A percentile compares a stretch with the other conserved stretches of the same genome.
These are phyloP conservation scores for Romanogobio albipinnatus DNA, from an alignment of 2,113 vertebrate genomes.

Conservation along the genomic window DNA sequence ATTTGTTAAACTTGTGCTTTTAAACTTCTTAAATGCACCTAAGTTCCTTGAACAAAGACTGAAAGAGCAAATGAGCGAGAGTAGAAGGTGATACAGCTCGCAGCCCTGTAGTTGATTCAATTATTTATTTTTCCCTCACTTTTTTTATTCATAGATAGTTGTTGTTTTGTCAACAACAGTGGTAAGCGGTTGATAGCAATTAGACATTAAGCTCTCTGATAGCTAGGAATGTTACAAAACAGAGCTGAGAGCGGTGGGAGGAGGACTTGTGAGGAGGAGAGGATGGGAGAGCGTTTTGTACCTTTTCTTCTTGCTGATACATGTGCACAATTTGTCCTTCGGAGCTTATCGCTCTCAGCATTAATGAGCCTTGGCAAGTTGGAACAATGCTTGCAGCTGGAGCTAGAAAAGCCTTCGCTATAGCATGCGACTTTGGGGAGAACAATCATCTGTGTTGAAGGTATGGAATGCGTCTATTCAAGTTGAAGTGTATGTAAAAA, in stretches of 20 bases:
- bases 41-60: conserved; percentile 53
- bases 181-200: conserved; percentile 73
- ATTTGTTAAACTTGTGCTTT: conserved; percentile 2
- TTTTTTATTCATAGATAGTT: conserved; percentile 46
- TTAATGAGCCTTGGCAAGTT: conserved; percentile 81
- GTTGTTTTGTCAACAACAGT: conserved; percentile 68
- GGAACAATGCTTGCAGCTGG: conserved; percentile 80
- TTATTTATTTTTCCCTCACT: background rate
- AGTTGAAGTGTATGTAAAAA: conserved; percentile 56
- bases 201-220: conserved; percentile 71
- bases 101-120: conserved; percentile 20
- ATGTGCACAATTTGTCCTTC: conserved; percentile 81
- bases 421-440: conserved; percentile 69
- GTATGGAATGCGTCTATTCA: conserved; percentile 69
- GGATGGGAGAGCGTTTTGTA: conserved; percentile 58
- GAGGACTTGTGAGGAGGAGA: conserved; percentile 48
- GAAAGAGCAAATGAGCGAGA: background rate
- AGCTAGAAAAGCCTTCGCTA: conserved; percentile 69
- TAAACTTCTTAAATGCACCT: conserved; percentile 29
- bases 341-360: conserved; percentile 78
- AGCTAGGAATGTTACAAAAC: conserved; percentile 73
- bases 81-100: conserved; percentile 9
- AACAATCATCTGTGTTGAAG: conserved; percentile 67
- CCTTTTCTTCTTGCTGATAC: conserved; percentile 67
- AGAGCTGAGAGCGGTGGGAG: conserved; percentile 64